Evolutionary conservation across 1,140 invertebrate genomes (phyloP), one percentile per base, ranked within the genome.

Genomic region (Hesperophylax magnus): DNA sequence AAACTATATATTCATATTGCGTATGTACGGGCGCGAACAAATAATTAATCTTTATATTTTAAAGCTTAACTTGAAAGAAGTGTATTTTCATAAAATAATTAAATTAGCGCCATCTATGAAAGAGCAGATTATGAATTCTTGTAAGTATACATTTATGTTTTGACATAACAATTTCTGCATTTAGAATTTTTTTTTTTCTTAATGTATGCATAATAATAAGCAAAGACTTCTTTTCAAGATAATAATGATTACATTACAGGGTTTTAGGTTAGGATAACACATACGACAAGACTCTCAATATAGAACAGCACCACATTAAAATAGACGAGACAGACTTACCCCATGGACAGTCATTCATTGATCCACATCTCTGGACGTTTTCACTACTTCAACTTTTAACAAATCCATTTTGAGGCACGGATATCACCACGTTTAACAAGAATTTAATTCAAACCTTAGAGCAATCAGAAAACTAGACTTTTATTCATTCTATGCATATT

Each of bases 381-480:
- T 15, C 47, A 54, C 54, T 17, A 52, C 69, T 22, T 47, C 39
- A 54, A 15, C 47, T 69, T 18, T 47, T 56, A 27, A 72, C 69
- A 72, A 53, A 53, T 72, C 69, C 69, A 72, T 15, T 53, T 72
- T 24, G 69, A 72, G 69, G 69, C 69, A 72, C 69, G 52, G 1
- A 24, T 72, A 72, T 72, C 69, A 72, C 69, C 69, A 72, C 47
- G 17, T 53, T 72, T 67, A 27, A 31, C 63, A 63, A 63, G 47
- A 77, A 17, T 47, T 91, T 93, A 95, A 24, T 61, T 24, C 58
- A 61, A 47, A 47, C 39, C 24, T 61, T 61, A 20, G 15, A 61
- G 24, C 58, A 22, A 61, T 24, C 58, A 61, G 58, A 61, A 61
- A 22, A 47, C 39, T 47, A 14, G 2, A 14, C 34, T 47, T 47